Evolutionary conservation across 1,140 invertebrate genomes (phyloP).

Genomic region (Muscidifurax raptorellus): DNA sequence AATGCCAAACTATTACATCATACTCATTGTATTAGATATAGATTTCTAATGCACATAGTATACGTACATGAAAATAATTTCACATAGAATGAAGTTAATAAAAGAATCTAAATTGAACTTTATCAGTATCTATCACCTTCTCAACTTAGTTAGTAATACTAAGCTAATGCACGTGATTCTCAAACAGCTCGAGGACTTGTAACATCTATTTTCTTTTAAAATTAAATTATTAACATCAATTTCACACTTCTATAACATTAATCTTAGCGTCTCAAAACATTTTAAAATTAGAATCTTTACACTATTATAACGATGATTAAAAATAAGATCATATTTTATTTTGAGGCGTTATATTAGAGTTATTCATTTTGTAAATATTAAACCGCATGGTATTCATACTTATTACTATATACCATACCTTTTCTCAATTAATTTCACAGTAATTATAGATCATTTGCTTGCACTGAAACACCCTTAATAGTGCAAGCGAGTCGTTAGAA

Average conservation of each 20-base stretch:
- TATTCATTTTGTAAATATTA: not conserved
- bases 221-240: not conserved
- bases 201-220: not conserved
- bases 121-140: not conserved
- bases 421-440: not conserved
- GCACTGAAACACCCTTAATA: not conserved
- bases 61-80: too few relatives aligned
- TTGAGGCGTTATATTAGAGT: not conserved
- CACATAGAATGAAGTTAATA: not conserved
- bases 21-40: too few relatives aligned
- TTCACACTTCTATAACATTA: not conserved
- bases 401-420: not conserved
- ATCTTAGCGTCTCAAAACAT: not conserved
- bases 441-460: slow-evolving; percentile 5
- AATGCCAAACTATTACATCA: not conserved
- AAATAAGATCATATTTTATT: not conserved
- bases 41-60: too few relatives aligned
- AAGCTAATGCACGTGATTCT: not conserved
- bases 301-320: too few relatives aligned
- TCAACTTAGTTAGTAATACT: not conserved
- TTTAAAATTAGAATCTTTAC: not conserved
- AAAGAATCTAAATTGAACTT: not conserved
- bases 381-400: not conserved
- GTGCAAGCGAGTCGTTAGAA: not conserved
- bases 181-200: not conserved